Conservation (phyloP, 2,888 invertebrate genomes). For the Erebia ligea region DNA sequence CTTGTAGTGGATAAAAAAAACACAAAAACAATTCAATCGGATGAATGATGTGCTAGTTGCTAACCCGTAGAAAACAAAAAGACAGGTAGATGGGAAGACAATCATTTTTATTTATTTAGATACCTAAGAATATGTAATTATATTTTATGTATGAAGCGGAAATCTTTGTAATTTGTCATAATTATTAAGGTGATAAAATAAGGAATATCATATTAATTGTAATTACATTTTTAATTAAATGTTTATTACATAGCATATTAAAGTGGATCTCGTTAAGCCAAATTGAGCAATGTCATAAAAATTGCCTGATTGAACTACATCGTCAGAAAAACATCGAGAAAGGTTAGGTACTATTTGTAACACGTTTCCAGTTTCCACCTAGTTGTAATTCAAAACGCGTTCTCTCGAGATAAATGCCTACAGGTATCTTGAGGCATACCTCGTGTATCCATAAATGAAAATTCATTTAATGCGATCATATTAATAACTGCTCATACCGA, state of each 20-base stretch:
- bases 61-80: too few relatives aligned
- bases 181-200: neutral
- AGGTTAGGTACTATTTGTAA: slow-evolving; percentile 25
- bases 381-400: slow-evolving; percentile 36
- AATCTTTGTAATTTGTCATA: neutral
- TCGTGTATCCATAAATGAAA: slow-evolving; percentile 38
- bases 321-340: slow-evolving; percentile 20
- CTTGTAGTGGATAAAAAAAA: too few relatives aligned
- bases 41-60: too few relatives aligned
- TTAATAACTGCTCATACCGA: slow-evolving; percentile 34
- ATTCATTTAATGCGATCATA: slow-evolving; percentile 37
- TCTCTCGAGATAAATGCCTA: slow-evolving; percentile 37
- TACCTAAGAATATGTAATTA: too few relatives aligned
- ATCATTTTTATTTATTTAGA: too few relatives aligned
- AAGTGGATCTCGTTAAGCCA: neutral
- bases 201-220: neutral
- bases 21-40: too few relatives aligned
- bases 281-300: slow-evolving; percentile 15
- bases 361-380: slow-evolving; percentile 22
- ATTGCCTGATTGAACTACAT: neutral
- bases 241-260: neutral
- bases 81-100: too few relatives aligned
- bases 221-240: neutral
- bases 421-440: slow-evolving; percentile 39
- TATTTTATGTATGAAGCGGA: too few relatives aligned